A percentile compares a stretch with the other conserved stretches of the same genome.
Evolutionary conservation across 35 echinoderm and acorn worm species (phyloP).

Genomic region (Amphiura filiformis): DNA sequence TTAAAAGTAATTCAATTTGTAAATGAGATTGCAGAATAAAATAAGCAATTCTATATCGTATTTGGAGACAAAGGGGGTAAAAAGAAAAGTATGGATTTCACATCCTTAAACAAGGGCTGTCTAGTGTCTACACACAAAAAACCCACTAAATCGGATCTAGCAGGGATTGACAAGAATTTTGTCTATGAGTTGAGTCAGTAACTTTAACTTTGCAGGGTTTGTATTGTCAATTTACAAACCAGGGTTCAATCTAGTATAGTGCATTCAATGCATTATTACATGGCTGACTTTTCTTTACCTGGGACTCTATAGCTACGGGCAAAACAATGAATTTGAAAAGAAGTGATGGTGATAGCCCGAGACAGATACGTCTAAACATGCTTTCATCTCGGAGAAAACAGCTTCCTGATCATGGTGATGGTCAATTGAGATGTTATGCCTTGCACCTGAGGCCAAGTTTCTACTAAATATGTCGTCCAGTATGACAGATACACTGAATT

Average conservation of each 20-base stretch:
- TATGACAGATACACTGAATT: not conserved
- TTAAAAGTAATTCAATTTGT: no score
- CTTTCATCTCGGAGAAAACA: not conserved
- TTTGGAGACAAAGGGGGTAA: no score
- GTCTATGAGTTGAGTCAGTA: no score
- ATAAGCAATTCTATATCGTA: no score
- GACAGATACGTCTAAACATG: conserved; percentile 1
- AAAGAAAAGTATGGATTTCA: no score
- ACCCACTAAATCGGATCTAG: no score
- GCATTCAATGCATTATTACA: not conserved
- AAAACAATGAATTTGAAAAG: conserved; percentile 2
- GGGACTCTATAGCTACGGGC: not conserved
- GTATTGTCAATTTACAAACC: not conserved
- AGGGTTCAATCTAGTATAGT: not conserved
- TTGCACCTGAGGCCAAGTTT: not conserved
- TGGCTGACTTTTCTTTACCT: not conserved
- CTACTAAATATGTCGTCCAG: not conserved
- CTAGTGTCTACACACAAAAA: no score
- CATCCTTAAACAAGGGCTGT: no score
- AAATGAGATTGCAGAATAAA: no score
- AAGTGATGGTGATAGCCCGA: not conserved
- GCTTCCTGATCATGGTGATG: not conserved
- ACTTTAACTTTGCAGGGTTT: no score
- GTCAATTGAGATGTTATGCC: not conserved
- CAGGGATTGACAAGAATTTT: no score